phyloP scores from a whole-genome alignment of 2,113 vertebrate genomes.

The Laticauda colubrina region DNA sequence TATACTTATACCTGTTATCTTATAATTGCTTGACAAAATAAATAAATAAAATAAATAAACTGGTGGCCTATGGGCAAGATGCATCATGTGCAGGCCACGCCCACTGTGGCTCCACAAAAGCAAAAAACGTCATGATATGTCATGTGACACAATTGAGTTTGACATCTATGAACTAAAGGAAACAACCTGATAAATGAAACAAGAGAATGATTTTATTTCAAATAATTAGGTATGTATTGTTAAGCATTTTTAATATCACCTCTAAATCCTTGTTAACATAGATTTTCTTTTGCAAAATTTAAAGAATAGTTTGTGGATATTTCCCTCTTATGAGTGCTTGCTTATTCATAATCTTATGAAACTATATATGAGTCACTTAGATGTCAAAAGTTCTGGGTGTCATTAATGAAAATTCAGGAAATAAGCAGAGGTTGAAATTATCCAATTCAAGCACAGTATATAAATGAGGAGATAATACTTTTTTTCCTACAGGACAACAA shows the following conservation, averaged over 20 bases:
- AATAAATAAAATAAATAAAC: too few relatives aligned
- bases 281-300: neutral
- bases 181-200: neutral
- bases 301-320: neutral
- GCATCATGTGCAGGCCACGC: too few relatives aligned
- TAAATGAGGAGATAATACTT: slow-evolving; percentile 49
- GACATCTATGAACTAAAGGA: neutral
- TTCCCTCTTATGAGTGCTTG: neutral
- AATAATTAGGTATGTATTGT: neutral
- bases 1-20: too few relatives aligned
- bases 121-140: too few relatives aligned
- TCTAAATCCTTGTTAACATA: neutral
- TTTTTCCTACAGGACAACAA: slow-evolving; percentile 55
- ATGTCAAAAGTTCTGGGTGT: slow-evolving; percentile 50
- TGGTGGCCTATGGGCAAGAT: too few relatives aligned
- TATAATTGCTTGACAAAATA: too few relatives aligned
- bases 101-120: too few relatives aligned
- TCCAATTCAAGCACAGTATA: slow-evolving; percentile 53
- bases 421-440: slow-evolving; percentile 52
- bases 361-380: slow-evolving; percentile 43
- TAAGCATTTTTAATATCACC: neutral
- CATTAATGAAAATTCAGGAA: slow-evolving; percentile 40
- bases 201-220: neutral
- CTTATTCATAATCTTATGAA: slow-evolving; percentile 33
- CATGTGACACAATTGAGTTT: too few relatives aligned